phyloP scores from a whole-genome alignment of 2,113 vertebrate species.

The Trichomycterus rosablanca region DNA sequence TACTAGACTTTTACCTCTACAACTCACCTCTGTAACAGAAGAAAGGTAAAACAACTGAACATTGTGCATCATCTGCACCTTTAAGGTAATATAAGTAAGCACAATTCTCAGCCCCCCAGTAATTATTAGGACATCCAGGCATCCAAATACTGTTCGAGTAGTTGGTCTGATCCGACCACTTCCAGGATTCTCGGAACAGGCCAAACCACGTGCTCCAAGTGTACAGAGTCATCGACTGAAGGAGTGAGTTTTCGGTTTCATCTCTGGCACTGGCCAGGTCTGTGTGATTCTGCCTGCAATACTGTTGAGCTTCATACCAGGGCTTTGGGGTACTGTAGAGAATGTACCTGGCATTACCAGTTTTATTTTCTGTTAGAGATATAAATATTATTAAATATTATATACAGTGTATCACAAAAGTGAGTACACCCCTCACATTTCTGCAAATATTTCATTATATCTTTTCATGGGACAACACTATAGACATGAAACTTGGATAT shows the following conservation, averaged over 20 bases:
- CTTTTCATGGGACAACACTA: no score
- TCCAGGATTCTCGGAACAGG: conserved; percentile 24
- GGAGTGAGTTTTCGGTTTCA: neutral
- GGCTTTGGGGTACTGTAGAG: neutral
- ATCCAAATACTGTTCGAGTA: neutral
- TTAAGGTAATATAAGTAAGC: neutral
- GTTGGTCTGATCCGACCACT: conserved; percentile 24
- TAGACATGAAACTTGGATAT: no score
- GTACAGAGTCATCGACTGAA: neutral
- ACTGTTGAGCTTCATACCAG: conserved; percentile 4
- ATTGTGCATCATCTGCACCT: neutral
- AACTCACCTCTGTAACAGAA: neutral
- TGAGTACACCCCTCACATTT: no score
- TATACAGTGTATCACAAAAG: no score
- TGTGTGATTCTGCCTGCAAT: conserved; percentile 18
- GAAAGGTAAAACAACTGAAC: neutral
- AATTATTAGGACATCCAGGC: neutral
- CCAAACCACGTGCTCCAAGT: conserved; percentile 2
- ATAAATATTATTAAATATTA: neutral
- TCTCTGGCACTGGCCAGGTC: conserved; percentile 12
- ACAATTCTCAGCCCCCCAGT: neutral
- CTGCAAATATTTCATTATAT: no score
- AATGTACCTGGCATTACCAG: neutral
- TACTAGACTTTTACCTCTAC: neutral
- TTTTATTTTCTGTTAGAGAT: neutral